Evolutionary conservation across 2,888 invertebrate species (phyloP), one percentile per base, ranked within the genome.

Genomic region (Agrochola lychnidis): DNA sequence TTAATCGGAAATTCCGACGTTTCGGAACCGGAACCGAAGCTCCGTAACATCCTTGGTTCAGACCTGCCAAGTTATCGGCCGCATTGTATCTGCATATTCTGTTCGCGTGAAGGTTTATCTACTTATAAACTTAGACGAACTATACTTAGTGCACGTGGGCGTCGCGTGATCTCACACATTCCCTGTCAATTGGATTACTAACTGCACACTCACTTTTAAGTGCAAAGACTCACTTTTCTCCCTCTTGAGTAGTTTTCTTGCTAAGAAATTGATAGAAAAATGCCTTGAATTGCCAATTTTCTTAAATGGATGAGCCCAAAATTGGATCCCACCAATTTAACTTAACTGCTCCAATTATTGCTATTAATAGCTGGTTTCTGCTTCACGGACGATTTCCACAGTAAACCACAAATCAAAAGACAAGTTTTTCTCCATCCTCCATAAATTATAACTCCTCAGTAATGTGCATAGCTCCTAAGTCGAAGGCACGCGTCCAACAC

Each of bases 161-260:
- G 79, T 72, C 73, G 70, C 71, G 76, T 79, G 83, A 74, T 79
- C 70, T 74, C 74, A 73, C 74, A 73, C 70, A 64, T 72, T 75
- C 61, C 19, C 81, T 84, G 76, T 67, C 79, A 86, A 86, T 86
- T 83, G 86, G 79, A 86, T 86, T 84, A 84, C 70, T 77, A 19
- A 42, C 25, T 64, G 81, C 63, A 57, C 56, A 79, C 48, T 66
- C 72, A 78, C 25, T 53, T 59, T 61, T 79, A 72, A 83, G 45
- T 59, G 59, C 59, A 63, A 68, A 63, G 14, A 25, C 72, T 68
- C 40, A 79, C 30, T 59, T 57, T 63, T 36, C 14, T 12, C 19
- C 9, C 45, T 30, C 4, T 16, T 62, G 10, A 19, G 22, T 25
- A 16, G 5, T 45, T 62, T 30, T 1, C 1, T n/a, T 12, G 12